Conservation (phyloP, 2,888 invertebrate species). For the Lasioglossum marginatum region DNA sequence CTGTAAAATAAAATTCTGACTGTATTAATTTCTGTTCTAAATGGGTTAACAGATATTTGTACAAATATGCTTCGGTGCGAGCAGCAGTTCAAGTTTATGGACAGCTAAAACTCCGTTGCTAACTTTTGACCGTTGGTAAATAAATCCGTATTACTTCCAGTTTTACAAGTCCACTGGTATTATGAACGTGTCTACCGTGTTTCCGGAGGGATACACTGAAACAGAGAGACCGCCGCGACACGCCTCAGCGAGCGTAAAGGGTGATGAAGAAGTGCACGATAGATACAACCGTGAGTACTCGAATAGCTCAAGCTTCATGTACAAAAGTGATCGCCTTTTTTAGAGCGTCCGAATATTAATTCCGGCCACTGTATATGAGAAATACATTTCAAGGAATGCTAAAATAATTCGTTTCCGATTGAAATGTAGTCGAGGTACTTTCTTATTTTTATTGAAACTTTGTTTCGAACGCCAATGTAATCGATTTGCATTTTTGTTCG, state of each 20-base stretch:
- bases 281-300: constrained; percentile 62
- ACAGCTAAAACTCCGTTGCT: not conserved
- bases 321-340: no score
- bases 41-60: not conserved
- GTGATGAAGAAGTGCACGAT: constrained; percentile 45
- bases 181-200: constrained; percentile 81
- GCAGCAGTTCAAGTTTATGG: not conserved
- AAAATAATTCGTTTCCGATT: no score
- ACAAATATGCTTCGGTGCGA: not conserved
- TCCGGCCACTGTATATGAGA: no score
- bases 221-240: constrained; percentile 65
- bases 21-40: not conserved
- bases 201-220: constrained; percentile 75
- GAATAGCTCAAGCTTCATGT: not conserved
- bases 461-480: not conserved
- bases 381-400: no score
- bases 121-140: not conserved
- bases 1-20: not conserved
- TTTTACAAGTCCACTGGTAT: constrained; percentile 62
- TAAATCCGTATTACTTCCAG: constrained; percentile 22
- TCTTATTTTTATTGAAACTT: not conserved
- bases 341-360: no score
- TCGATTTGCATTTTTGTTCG: not conserved
- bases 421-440: no score
- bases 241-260: constrained; percentile 41